A percentile compares a stretch with the other conserved stretches of the same genome.
These are phyloP conservation scores for Tuberolachnus salignus DNA, from an alignment of 2,888 invertebrate species.

Conservation along the genomic window DNA sequence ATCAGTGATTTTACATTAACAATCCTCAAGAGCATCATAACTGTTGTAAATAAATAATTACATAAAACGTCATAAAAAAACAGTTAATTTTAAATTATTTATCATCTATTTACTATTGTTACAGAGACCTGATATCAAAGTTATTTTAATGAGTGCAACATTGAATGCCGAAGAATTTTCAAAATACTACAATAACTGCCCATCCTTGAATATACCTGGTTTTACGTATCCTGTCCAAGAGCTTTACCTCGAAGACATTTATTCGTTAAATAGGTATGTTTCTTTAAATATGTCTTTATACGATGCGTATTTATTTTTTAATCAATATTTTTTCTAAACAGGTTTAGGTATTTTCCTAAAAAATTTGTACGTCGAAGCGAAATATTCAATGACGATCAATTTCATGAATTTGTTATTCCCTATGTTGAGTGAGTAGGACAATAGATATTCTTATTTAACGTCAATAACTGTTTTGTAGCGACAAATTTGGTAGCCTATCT, in stretches of 20 bases:
- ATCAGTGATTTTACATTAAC: constrained; percentile 85
- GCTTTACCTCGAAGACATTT: constrained; percentile 80
- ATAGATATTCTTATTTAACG: constrained; percentile 9
- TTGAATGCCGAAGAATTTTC: constrained; percentile 84
- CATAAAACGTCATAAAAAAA: too few relatives aligned
- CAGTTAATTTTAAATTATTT: neutral
- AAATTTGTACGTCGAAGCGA: constrained; percentile 21
- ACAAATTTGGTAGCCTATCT: too few relatives aligned
- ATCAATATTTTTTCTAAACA: neutral
- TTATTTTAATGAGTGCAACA: constrained; percentile 95
- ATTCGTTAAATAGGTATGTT: constrained; percentile 35
- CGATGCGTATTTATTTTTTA: neutral
- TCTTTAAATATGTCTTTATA: too few relatives aligned
- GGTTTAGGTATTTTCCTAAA: constrained; percentile 54
- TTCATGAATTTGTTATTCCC: constrained; percentile 39
- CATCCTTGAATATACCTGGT: constrained; percentile 81
- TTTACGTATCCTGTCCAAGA: constrained; percentile 84
- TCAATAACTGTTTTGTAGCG: too few relatives aligned
- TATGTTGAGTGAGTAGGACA: constrained; percentile 57
- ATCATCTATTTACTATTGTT: constrained; percentile 59
- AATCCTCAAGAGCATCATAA: constrained; percentile 74
- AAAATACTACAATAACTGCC: constrained; percentile 75
- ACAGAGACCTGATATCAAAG: constrained; percentile 73
- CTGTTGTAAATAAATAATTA: constrained; percentile 62
- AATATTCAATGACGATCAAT: constrained; percentile 43